Evolutionary conservation across 2,797 vertebrate genomes (phyloP), one percentile per base, ranked within the genome.

Genomic region (Varecia variegata): DNA sequence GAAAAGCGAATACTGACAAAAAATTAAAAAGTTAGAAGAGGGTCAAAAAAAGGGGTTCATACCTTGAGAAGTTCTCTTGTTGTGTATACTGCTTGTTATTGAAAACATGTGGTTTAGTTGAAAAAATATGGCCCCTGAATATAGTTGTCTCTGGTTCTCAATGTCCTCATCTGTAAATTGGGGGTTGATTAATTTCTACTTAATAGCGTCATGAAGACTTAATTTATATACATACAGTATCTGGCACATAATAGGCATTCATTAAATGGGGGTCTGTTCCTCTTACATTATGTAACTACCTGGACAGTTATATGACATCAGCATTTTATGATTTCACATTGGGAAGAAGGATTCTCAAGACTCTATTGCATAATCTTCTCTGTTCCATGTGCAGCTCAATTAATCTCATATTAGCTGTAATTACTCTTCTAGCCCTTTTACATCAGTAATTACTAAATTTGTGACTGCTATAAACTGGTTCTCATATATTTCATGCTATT

Each of bases 401-500:
- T 97, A 97, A 94, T 96, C 92, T 98, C 91, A 25, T 86, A 96
- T 96, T 97, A 97, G 83, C 86, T 93, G 2, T 74, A 92, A 96
- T 98, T 96, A 94, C 81, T 93, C 85, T 82, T 88, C 45, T 58
- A 65, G 85, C 68, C 77, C 77, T 88, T 96, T 96, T 97, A 77
- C 84, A 93, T 95, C 45, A 54, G 56, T 96, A 95, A 96, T 95
- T 97, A 93, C 93, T 80, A 81, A 85, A 96, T 73, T 95, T 90
- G 71, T 90, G 89, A 92, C 80, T 90, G 90, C 77, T 79, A 35
- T 95, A 86, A 94, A 96, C 71, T 83, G 58, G 23, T 50, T 97
- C 65, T 94, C 86, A 90, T 93, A 90, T 60, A 65, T 92, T 96
- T 94, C 90, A 74, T 93, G 94, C 92, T 96, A 71, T 96, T 96